Evolutionary conservation across 2,888 invertebrate genomes (phyloP).

Genomic region (Entomobrya proxima): DNA sequence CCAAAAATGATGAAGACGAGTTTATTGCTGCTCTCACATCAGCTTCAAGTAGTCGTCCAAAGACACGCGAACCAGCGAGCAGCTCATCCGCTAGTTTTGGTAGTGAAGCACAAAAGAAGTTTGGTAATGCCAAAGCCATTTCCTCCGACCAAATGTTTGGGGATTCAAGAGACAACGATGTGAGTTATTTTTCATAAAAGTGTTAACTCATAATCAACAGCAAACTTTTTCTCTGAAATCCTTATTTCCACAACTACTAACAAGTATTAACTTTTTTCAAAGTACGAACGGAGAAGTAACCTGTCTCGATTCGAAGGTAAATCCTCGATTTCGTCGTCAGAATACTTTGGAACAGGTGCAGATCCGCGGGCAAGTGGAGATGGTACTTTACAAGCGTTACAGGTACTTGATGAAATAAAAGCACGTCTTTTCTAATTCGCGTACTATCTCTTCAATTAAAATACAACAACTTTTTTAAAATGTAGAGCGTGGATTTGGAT

Average conservation of each 20-base stretch:
- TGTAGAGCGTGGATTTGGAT: conserved; percentile 86
- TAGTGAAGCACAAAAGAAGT: conserved; percentile 94
- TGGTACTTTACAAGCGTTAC: conserved; percentile 51
- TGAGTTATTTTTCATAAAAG: conserved; percentile 76
- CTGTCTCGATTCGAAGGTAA: conserved; percentile 93
- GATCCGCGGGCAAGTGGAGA: conserved; percentile 22
- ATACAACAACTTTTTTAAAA: background rate
- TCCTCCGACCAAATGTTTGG: conserved; percentile 98
- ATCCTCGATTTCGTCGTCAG: conserved; percentile 95
- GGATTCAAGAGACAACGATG: conserved; percentile 82
- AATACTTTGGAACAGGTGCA: conserved; percentile 86
- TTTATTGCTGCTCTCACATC: conserved; percentile 49
- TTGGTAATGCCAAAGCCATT: conserved; percentile 97
- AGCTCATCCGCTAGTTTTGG: conserved; percentile 78
- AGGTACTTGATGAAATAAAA: conserved; percentile 1
- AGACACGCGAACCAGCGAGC: conserved; percentile 67
- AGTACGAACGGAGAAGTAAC: conserved; percentile 81
- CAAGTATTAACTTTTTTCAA: conserved; percentile 41
- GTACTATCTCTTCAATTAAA: no score
- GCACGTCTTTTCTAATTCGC: no score
- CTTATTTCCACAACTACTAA: background rate
- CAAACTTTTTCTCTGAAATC: no score
- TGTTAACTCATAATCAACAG: no score
- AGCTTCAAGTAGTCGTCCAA: conserved; percentile 57
- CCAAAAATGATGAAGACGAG: conserved; percentile 57